Base-by-base conservation (phyloP, 1,140 invertebrate genomes). In the Drosophila simulans region DNA sequence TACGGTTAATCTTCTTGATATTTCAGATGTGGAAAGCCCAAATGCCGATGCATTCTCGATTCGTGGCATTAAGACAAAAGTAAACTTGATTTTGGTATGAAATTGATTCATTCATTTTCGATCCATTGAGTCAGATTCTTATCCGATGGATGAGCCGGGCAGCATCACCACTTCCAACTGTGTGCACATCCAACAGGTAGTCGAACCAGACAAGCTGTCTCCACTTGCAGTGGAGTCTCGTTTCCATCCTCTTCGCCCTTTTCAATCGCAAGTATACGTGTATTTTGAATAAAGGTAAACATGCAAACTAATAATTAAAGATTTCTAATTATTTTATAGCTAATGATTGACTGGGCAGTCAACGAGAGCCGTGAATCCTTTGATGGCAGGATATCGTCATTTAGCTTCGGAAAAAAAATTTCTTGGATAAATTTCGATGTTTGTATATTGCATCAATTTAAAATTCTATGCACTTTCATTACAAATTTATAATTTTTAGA, bases 1-100 rank as follows among this genome's bases (percentile, higher is more conserved):
- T 68, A 46, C 80, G 78, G 82, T 66, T 81, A 75, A 85, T 85
- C 83, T 79, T 59, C 80, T 88, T 82, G 74, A 88, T 82, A 77
- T 82, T 81, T 86, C 70, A 76, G 70, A 83, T 84, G 72, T 75
- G 53, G 43, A 63, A 66, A 59, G 57, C 64, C 56, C 75, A 75
- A 86, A 82, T 75, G 64, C 76, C 82, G 65, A 88, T 86, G 79
- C 63, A 72, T 69, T 73, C 51, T 82, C 64, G 77, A 88, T 79
- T 82, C 75, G 46, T 57, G 49, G 64, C 70, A 77, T 76, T 71
- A 78, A 86, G 62, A 71, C 69, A 74, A 79, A 70, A 76, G 53
- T 79, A 69, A 69, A 58, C 70, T 85, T 74, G 57, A 55, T 60
- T 77, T 51, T 55, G 69, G 72, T 49, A 73, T 75, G 59, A 70